These are phyloP conservation scores for Agriopis leucophaearia DNA, from an alignment of 2,888 invertebrate genomes.

Conservation along the genomic window DNA sequence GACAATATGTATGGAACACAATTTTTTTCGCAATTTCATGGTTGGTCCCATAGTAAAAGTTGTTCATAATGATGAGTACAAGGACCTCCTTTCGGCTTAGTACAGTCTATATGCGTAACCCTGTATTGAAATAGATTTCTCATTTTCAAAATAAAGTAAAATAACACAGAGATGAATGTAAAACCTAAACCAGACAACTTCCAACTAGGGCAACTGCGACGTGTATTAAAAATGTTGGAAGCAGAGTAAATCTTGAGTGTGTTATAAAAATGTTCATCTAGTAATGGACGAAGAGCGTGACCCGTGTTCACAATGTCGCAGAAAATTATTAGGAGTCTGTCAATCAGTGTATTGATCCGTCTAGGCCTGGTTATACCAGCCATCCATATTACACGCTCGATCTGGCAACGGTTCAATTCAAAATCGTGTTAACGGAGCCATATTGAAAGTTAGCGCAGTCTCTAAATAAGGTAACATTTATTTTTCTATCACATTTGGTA, in stretches of 20 bases:
- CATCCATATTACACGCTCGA: conserved; percentile 31
- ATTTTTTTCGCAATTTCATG: too few species aligned
- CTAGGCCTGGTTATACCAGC: conserved; percentile 17
- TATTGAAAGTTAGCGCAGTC: conserved; percentile 21
- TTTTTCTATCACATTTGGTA: conserved; percentile 6
- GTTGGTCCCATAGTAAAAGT: too few species aligned
- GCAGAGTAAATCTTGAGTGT: conserved; percentile 15
- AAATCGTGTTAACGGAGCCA: conserved; percentile 22
- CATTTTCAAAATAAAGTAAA: too few species aligned
- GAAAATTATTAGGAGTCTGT: conserved; percentile 7
- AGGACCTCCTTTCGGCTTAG: too few species aligned
- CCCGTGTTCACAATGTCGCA: conserved; percentile 18
- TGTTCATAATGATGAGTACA: too few species aligned
- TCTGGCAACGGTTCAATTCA: conserved; percentile 34
- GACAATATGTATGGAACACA: too few species aligned
- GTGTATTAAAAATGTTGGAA: conserved; percentile 2
- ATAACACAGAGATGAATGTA: background rate
- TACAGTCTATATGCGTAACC: too few species aligned
- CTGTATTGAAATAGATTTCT: too few species aligned
- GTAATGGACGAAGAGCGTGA: conserved; percentile 27
- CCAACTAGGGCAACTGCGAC: background rate
- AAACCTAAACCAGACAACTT: background rate
- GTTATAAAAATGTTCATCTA: conserved; percentile 23
- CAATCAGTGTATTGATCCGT: conserved; percentile 24
- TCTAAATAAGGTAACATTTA: conserved; percentile 14